A percentile compares a stretch with the other conserved stretches of the same genome.
Evolutionary conservation across 1,140 invertebrate species (phyloP).

Genomic region (Gonioctena quinquepunctata): DNA sequence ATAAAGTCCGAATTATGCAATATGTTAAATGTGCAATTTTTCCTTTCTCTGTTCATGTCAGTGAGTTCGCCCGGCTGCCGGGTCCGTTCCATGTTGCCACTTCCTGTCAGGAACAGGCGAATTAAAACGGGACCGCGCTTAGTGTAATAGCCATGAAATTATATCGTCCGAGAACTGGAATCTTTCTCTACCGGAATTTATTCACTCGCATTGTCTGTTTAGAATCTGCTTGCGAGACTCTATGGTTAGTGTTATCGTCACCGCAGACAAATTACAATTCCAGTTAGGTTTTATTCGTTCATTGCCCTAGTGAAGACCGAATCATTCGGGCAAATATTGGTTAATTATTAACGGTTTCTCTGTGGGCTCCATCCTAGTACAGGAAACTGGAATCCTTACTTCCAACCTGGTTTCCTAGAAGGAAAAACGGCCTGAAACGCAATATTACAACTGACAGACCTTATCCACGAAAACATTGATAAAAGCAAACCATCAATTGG

Average conservation of each 20-base stretch:
- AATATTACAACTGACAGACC: no score
- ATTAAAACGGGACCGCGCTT: conserved; percentile 19
- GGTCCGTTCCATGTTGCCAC: conserved; percentile 20
- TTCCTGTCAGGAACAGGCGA: conserved; percentile 15
- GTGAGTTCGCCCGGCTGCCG: conserved; percentile 7
- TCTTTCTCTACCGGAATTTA: conserved; percentile 13
- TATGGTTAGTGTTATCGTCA: neutral
- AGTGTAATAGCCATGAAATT: conserved; percentile 22
- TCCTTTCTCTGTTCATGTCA: conserved; percentile 16
- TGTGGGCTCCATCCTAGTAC: no score
- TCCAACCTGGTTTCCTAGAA: no score
- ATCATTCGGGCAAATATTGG: no score
- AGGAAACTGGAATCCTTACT: no score
- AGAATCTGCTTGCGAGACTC: neutral
- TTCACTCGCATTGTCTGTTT: conserved; percentile 5
- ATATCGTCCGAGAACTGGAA: conserved; percentile 18
- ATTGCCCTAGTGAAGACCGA: no score
- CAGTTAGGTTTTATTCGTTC: no score
- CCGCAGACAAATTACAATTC: no score
- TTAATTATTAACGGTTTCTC: no score
- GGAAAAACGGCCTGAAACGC: no score
- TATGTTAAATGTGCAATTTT: conserved; percentile 20
- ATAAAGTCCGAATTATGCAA: conserved; percentile 18
- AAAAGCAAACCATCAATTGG: no score
- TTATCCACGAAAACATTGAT: no score